Percentiles rank a stretch among this genome's conserved stretches.
Evolutionary conservation across 2,113 vertebrate genomes (phyloP).

Genomic region (Podarcis muralis): DNA sequence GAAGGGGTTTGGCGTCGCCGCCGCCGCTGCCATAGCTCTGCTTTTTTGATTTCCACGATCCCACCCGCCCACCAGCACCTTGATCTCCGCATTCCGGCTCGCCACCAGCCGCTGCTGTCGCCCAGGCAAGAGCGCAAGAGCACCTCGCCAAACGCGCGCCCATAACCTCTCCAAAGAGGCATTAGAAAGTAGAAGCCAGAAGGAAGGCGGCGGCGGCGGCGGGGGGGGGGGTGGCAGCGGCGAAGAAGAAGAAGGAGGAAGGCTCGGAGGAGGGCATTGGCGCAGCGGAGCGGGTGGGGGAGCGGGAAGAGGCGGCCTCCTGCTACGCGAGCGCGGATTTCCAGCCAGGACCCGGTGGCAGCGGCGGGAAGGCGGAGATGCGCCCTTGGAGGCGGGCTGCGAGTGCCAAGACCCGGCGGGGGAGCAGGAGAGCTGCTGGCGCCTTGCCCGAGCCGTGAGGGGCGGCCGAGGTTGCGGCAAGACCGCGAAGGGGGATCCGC

Average conservation of each 20-base stretch:
- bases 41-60: neutral
- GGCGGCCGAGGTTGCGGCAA: slow-evolving; percentile 7
- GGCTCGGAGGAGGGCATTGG: neutral
- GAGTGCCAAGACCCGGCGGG: neutral
- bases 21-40: neutral
- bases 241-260: neutral
- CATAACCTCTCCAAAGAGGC: neutral
- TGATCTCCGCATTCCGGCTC: slow-evolving; percentile 3
- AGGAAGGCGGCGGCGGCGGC: neutral
- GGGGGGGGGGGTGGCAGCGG: neutral
- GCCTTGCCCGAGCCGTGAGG: neutral
- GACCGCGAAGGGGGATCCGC: slow-evolving; percentile 1
- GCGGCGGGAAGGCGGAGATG: neutral
- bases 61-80: neutral
- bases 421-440: neutral
- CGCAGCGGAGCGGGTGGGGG: neutral
- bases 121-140: neutral
- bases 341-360: neutral
- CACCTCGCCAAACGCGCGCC: neutral
- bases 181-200: neutral
- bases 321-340: neutral
- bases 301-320: neutral
- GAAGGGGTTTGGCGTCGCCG: neutral
- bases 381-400: neutral
- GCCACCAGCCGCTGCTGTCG: neutral